phyloP scores from a whole-genome alignment of 2,113 vertebrate genomes.

The Lepus timidus region DNA sequence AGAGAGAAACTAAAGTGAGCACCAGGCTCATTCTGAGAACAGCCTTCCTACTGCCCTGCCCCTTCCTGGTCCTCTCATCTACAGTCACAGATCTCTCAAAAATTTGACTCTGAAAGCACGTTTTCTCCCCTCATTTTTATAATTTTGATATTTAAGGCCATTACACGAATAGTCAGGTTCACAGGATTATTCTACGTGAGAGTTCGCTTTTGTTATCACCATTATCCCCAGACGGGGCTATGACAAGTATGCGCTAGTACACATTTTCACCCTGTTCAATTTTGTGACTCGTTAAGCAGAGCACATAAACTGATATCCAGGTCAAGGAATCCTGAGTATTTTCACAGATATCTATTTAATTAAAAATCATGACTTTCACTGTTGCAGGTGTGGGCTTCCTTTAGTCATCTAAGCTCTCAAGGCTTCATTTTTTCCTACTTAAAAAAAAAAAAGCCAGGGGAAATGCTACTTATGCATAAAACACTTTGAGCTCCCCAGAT shows the following conservation, averaged over 20 bases:
- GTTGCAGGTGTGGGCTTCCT: slow-evolving; percentile 54
- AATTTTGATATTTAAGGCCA: slow-evolving; percentile 34
- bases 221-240: background rate
- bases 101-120: background rate
- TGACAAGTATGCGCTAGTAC: background rate
- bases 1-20: background rate
- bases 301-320: slow-evolving; percentile 15
- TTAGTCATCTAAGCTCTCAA: slow-evolving; percentile 49
- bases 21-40: background rate
- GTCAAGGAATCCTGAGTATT: slow-evolving; percentile 51
- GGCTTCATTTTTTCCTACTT: slow-evolving; percentile 63
- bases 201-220: background rate
- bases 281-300: slow-evolving; percentile 45
- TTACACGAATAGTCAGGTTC: background rate
- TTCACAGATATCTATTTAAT: slow-evolving; percentile 40
- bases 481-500: slow-evolving; percentile 75
- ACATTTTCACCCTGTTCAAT: background rate
- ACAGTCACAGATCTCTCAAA: background rate
- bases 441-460: slow-evolving; percentile 60
- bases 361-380: slow-evolving; percentile 34
- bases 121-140: background rate
- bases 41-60: background rate
- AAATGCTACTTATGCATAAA: slow-evolving; percentile 77
- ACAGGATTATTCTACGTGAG: background rate
- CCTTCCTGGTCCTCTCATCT: background rate